These are phyloP conservation scores for Simalia tracyae DNA, from an alignment of 2,797 vertebrate genomes.

Conservation along the genomic window DNA sequence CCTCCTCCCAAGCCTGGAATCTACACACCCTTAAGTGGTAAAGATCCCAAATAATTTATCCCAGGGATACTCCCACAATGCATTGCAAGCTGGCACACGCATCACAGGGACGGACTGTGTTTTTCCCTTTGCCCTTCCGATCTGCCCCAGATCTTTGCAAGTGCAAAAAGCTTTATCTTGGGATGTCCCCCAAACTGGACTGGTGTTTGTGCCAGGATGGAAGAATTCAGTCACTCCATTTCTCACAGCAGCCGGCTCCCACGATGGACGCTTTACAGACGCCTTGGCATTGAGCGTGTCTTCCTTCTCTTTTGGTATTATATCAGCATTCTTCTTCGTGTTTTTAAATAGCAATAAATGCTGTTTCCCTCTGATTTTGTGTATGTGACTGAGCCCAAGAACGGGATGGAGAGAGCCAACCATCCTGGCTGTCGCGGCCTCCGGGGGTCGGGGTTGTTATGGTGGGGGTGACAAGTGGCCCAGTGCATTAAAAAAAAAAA, in stretches of 20 bases:
- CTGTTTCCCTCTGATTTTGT: background rate
- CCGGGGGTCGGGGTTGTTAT: too few relatives aligned
- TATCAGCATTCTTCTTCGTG: background rate
- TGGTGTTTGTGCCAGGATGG: background rate
- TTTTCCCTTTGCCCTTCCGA: background rate
- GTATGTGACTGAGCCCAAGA: background rate
- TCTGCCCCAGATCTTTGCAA: background rate
- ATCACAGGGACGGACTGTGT: rapidly evolving
- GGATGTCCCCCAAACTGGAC: background rate
- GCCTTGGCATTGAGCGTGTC: too few relatives aligned
- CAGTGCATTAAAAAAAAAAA: too few relatives aligned
- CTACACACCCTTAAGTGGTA: rapidly evolving
- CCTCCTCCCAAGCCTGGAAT: background rate
- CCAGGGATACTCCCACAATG: background rate
- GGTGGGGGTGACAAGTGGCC: too few relatives aligned
- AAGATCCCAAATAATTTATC: background rate
- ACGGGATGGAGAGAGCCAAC: too few relatives aligned
- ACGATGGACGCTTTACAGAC: background rate
- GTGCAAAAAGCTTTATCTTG: background rate
- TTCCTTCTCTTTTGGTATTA: background rate
- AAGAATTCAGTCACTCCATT: background rate
- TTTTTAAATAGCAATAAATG: background rate
- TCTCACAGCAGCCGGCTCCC: background rate
- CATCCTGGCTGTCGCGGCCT: too few relatives aligned
- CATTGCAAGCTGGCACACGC: background rate